These are phyloP conservation scores for Carposina sasakii DNA, from an alignment of 1,140 invertebrate genomes.

Conservation along the genomic window DNA sequence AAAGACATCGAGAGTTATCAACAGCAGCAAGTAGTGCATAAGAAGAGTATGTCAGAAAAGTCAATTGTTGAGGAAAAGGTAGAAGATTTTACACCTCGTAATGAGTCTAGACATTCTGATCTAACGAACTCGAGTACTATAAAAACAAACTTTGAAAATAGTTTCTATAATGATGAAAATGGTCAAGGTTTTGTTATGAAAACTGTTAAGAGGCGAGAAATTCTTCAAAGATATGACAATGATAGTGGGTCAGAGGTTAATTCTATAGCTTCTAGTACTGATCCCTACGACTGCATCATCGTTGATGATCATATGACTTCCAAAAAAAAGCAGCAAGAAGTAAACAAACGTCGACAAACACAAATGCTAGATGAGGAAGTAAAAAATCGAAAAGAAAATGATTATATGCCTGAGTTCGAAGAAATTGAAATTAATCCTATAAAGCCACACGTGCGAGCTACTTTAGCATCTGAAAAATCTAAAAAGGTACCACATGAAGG, in stretches of 20 bases:
- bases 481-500: conserved; percentile 56
- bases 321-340: conserved; percentile 74
- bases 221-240: conserved; percentile 79
- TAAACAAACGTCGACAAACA: conserved; percentile 60
- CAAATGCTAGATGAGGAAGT: conserved; percentile 53
- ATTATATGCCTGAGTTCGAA: conserved; percentile 67
- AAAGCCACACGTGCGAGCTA: conserved; percentile 64
- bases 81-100: conserved; percentile 60
- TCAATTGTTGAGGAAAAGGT: conserved; percentile 63
- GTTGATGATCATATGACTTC: conserved; percentile 80
- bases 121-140: conserved; percentile 68
- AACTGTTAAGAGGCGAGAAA: conserved; percentile 79
- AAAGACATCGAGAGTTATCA: conserved; percentile 48
- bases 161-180: conserved; percentile 76
- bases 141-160: conserved; percentile 73
- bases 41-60: conserved; percentile 67
- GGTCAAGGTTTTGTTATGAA: conserved; percentile 77
- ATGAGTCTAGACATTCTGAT: conserved; percentile 68
- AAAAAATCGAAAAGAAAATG: conserved; percentile 65
- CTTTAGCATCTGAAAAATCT: conserved; percentile 54
- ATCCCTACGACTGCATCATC: conserved; percentile 82
- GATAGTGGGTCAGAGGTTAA: conserved; percentile 75
- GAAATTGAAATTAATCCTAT: conserved; percentile 67
- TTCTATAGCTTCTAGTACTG: conserved; percentile 77
- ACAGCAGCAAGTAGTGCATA: conserved; percentile 48